Evolutionary conservation across 1,140 invertebrate genomes (phyloP), one percentile per base, ranked within the genome.

Genomic region (Scaptomyza montana): DNA sequence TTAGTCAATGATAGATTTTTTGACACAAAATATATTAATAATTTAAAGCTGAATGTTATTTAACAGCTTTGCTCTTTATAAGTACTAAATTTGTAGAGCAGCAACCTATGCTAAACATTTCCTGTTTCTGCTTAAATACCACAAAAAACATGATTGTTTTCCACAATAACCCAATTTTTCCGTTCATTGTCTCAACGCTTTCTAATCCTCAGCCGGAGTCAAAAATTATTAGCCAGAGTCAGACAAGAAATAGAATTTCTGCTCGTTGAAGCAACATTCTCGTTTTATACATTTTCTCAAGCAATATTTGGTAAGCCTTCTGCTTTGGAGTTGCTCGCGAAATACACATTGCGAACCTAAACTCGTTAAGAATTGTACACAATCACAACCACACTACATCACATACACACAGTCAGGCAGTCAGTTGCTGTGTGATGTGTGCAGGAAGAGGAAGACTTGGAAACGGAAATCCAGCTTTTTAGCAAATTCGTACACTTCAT

Each of bases 401-500:
- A 30, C 10, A 49, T 9, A 60, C 2, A 54, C n/a, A 54, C 13
- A 16, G 21, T 9, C 10, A 43, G 30, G 30, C 51, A 41, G 30
- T 16, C 16, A 39, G 33, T 2, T 9, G 46, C 47, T 33, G 13
- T 43, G 12, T 28, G 36, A 25, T 59, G 64, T 49, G 69, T n/a
- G n/a, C n/a, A n/a, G n/a, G n/a, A n/a, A n/a, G n/a, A n/a, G n/a
- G n/a, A n/a, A n/a, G 69, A 66, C n/a, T n/a, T 56, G 66, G 56
- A 74, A 74, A 74, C 72, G 72, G 67, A 74, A 74, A 70, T 74
- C 66, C 66, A 70, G 72, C 72, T 74, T 74, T 74, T 74, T 74
- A 74, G 72, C 72, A 74, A 74, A 74, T 74, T 74, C 72, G 72
- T 70, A 70, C 67, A 74, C 72, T 74, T 74, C 72, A 74, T 74